Evolutionary conservation across 2,888 invertebrate genomes (phyloP).

Genomic region (Cacoxenus indagator): DNA sequence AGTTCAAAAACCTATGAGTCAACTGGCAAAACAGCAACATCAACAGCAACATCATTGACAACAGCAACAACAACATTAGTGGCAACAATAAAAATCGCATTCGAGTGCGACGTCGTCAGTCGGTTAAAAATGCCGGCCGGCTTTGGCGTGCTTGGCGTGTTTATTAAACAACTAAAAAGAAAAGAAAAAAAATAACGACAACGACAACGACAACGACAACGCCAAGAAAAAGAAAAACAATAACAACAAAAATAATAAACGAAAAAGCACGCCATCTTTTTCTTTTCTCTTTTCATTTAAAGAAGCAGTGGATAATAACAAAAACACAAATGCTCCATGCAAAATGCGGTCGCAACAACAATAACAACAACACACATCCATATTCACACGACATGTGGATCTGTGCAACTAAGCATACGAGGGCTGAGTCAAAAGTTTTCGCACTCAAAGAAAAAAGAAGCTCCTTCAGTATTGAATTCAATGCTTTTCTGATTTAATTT

Average conservation of each 20-base stretch:
- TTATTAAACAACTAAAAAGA: neutral
- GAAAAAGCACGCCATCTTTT: too few relatives aligned
- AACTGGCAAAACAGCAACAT: constrained; percentile 38
- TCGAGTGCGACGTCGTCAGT: constrained; percentile 32
- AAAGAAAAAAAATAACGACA: neutral
- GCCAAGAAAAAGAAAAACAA: too few relatives aligned
- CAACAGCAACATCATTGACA: constrained; percentile 29
- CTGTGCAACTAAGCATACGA: too few relatives aligned
- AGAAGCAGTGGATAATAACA: neutral
- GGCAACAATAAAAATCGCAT: constrained; percentile 12
- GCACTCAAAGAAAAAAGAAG: too few relatives aligned
- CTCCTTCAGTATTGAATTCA: too few relatives aligned
- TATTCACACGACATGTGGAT: neutral
- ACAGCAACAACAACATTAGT: constrained; percentile 11
- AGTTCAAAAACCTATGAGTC: neutral
- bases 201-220: too few relatives aligned
- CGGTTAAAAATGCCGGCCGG: neutral
- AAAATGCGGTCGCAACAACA: neutral
- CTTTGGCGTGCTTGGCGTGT: neutral
- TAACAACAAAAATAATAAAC: too few relatives aligned
- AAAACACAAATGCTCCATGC: neutral
- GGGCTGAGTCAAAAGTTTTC: too few relatives aligned
- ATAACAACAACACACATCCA: neutral
- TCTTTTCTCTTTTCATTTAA: too few relatives aligned
- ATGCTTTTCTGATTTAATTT: too few relatives aligned